These are phyloP conservation scores for Pampusana beccarii DNA, from an alignment of 2,113 vertebrate species.

Conservation along the genomic window DNA sequence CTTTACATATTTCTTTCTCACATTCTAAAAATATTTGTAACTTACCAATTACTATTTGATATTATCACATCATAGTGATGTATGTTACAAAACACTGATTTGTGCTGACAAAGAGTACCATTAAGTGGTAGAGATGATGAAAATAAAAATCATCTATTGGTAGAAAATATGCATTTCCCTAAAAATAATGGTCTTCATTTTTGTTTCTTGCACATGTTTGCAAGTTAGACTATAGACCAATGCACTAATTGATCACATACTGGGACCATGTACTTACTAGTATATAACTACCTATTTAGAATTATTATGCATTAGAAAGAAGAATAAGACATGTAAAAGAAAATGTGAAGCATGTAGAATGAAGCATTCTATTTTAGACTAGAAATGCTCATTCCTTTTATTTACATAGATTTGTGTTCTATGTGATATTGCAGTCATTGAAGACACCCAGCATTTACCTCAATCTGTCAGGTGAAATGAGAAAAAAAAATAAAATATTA, in stretches of 20 bases:
- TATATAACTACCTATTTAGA: background rate
- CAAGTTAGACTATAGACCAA: background rate
- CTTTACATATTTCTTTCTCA: background rate
- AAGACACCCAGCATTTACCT: background rate
- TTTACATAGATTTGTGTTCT: background rate
- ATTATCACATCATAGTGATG: background rate
- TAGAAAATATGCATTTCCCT: background rate
- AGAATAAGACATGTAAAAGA: background rate
- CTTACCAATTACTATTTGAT: background rate
- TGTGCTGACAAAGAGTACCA: background rate
- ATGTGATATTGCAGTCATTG: background rate
- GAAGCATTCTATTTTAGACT: background rate
- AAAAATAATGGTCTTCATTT: background rate
- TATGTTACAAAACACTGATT: background rate
- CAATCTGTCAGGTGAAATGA: background rate
- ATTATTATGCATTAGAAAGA: background rate
- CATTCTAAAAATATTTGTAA: background rate
- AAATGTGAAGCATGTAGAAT: background rate
- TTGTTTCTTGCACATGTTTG: background rate
- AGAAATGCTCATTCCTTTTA: background rate
- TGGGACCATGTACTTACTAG: background rate
- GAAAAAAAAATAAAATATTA: slow-evolving; percentile 1
- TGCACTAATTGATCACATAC: background rate
- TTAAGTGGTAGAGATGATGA: background rate
- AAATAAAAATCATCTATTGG: background rate